phyloP scores from a whole-genome alignment of 2,888 invertebrate species.

The Corbicula japonica region DNA sequence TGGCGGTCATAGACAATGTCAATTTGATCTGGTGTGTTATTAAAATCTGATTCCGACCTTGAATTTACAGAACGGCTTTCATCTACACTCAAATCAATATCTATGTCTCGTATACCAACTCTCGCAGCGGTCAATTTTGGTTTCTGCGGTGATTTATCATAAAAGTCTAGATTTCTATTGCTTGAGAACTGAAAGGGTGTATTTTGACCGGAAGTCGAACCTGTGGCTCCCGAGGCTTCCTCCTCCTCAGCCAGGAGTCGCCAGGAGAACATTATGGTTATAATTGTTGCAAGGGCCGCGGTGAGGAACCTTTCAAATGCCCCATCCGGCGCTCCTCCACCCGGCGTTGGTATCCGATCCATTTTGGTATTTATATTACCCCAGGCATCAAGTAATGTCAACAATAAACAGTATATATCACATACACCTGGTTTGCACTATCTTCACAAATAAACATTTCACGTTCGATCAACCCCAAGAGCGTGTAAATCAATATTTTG shows the following conservation, averaged over 20 bases:
- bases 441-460: slow-evolving; percentile 22
- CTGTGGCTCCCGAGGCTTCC: slow-evolving; percentile 60
- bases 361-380: slow-evolving; percentile 28
- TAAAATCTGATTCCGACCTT: too few species aligned
- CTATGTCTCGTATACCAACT: slow-evolving; percentile 69
- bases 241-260: slow-evolving; percentile 78
- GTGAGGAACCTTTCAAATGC: slow-evolving; percentile 84
- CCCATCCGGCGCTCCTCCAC: slow-evolving; percentile 72
- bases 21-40: too few species aligned
- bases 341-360: slow-evolving; percentile 59
- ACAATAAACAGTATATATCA: slow-evolving; percentile 26
- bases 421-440: slow-evolving; percentile 22
- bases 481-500: slow-evolving; percentile 17
- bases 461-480: slow-evolving; percentile 44
- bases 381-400: slow-evolving; percentile 14
- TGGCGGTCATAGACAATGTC: slow-evolving; percentile 38
- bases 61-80: slow-evolving; percentile 36
- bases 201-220: not conserved
- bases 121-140: slow-evolving; percentile 18
- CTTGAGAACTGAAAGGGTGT: not conserved
- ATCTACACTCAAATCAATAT: slow-evolving; percentile 62
- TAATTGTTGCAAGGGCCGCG: slow-evolving; percentile 84
- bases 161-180: slow-evolving; percentile 8
- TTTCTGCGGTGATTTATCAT: slow-evolving; percentile 18
- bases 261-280: slow-evolving; percentile 85